Conservation (phyloP, 2,113 vertebrate genomes). For the Urocynchramus pylzowi region DNA sequence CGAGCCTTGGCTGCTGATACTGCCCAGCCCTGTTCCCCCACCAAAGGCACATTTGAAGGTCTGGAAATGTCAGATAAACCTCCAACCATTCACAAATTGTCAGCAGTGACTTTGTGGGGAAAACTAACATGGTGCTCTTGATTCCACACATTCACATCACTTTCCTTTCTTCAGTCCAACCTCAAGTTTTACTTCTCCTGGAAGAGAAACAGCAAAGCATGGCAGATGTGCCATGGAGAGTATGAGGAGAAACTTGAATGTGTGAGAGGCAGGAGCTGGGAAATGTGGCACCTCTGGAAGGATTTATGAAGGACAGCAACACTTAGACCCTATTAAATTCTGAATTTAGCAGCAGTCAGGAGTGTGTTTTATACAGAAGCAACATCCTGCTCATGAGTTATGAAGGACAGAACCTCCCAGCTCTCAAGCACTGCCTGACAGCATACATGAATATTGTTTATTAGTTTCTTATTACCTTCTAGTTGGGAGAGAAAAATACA, state of each 20-base stretch:
- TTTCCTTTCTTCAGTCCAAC: not conserved
- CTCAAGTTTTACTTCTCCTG: not conserved
- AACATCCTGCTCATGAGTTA: slow-evolving; percentile 37
- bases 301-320: slow-evolving; percentile 50
- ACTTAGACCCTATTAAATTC: slow-evolving; percentile 45
- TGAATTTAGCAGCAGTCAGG: slow-evolving; percentile 42
- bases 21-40: not conserved
- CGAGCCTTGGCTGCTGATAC: not conserved
- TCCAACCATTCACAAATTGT: not conserved
- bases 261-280: not conserved
- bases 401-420: slow-evolving; percentile 56
- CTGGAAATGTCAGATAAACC: not conserved
- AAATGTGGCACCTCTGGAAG: not conserved
- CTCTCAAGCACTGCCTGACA: slow-evolving; percentile 28
- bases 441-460: slow-evolving; percentile 51
- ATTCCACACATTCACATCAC: not conserved
- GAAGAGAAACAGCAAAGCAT: not conserved
- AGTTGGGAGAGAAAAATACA: slow-evolving; percentile 17
- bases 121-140: not conserved
- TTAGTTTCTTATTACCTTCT: slow-evolving; percentile 55
- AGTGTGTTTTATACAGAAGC: slow-evolving; percentile 20
- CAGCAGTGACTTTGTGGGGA: not conserved
- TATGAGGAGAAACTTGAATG: not conserved
- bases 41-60: not conserved
- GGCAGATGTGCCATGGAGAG: not conserved